Percentiles rank a stretch among this genome's conserved stretches.
Evolutionary conservation across 2,797 vertebrate genomes (phyloP).

Genomic region (Galaxias olidus): DNA sequence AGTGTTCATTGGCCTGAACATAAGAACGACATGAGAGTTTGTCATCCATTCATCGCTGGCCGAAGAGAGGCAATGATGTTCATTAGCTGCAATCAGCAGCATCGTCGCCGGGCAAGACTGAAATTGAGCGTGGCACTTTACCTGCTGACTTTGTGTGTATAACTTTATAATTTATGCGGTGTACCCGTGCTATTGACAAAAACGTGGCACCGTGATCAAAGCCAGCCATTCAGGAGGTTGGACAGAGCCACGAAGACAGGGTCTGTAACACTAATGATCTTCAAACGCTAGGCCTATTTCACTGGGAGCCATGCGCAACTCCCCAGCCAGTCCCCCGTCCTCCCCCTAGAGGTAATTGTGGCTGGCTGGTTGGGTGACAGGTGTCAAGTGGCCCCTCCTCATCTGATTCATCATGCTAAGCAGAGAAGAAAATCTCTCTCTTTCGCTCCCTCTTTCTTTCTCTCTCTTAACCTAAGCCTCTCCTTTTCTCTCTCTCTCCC

Average conservation of each 20-base stretch:
- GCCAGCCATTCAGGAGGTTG: constrained; percentile 71
- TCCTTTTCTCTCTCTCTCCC: constrained; percentile 1
- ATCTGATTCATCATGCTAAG: constrained; percentile 71
- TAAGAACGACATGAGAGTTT: constrained; percentile 41
- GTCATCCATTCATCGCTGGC: constrained; percentile 39
- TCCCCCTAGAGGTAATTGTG: constrained; percentile 76
- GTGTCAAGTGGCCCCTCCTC: constrained; percentile 77
- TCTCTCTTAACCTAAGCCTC: constrained; percentile 7
- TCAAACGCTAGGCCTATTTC: constrained; percentile 77
- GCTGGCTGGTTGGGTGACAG: constrained; percentile 79
- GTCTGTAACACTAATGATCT: constrained; percentile 82
- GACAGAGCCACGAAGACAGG: constrained; percentile 79
- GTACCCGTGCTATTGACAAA: constrained; percentile 78
- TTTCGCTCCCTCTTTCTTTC: constrained; percentile 41
- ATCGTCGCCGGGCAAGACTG: constrained; percentile 44
- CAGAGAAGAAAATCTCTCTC: constrained; percentile 64
- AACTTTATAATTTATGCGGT: constrained; percentile 79
- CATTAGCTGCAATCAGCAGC: constrained; percentile 65
- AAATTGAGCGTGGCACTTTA: constrained; percentile 70
- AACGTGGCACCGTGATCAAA: constrained; percentile 75
- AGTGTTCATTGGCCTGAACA: constrained; percentile 33
- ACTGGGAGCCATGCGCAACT: constrained; percentile 73
- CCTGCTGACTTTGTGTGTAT: constrained; percentile 78
- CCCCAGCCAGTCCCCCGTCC: constrained; percentile 70
- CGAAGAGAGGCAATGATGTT: constrained; percentile 50